Conservation (phyloP, 2,113 vertebrate genomes). For the Etheostoma spectabile region DNA sequence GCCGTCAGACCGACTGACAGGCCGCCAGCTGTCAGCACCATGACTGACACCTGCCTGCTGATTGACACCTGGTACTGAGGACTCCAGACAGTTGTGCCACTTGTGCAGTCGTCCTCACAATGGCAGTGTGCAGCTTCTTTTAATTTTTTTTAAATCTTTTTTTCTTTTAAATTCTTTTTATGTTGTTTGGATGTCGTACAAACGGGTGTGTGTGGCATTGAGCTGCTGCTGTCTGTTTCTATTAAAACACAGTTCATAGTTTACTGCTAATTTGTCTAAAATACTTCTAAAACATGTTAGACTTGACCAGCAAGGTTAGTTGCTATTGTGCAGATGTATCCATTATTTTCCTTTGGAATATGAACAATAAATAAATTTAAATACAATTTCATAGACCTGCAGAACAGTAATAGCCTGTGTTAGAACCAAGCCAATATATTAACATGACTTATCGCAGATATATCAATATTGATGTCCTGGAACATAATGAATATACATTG, state of each 20-base stretch:
- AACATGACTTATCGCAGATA: too few relatives aligned
- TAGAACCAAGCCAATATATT: not conserved
- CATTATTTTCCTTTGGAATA: not conserved
- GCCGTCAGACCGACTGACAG: slow-evolving; percentile 6
- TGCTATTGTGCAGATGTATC: not conserved
- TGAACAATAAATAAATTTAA: not conserved
- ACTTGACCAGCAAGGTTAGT: not conserved
- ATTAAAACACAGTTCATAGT: not conserved
- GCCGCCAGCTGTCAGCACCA: slow-evolving; percentile 40
- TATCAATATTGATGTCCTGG: not conserved
- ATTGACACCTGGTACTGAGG: slow-evolving; percentile 55
- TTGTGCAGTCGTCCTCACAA: slow-evolving; percentile 22
- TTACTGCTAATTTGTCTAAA: not conserved
- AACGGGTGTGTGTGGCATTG: slow-evolving; percentile 21
- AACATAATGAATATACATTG: not conserved
- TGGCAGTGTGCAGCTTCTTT: slow-evolving; percentile 14
- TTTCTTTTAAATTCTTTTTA: slow-evolving; percentile 58
- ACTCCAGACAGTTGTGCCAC: slow-evolving; percentile 44
- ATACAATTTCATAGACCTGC: not conserved
- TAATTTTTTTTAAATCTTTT: not conserved
- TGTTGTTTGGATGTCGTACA: slow-evolving; percentile 47
- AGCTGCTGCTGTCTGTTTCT: slow-evolving; percentile 18
- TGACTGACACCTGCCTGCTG: slow-evolving; percentile 41
- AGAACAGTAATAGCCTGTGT: too few relatives aligned
- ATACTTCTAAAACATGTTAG: not conserved